phyloP scores from a whole-genome alignment of 1,140 invertebrate species.

The Delia radicum region DNA sequence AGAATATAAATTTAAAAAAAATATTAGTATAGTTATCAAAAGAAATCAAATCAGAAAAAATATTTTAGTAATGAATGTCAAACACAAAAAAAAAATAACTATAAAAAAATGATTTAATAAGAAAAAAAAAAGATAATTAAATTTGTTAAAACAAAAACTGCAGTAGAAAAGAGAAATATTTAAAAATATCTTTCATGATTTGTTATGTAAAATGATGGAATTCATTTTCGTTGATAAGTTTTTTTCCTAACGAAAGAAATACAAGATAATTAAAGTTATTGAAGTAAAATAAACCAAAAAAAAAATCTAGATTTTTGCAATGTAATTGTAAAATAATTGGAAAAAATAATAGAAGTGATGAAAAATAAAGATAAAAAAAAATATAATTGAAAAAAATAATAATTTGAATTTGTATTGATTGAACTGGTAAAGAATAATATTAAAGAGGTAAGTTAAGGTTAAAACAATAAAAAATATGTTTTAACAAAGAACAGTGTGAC shows the following conservation, averaged over 20 bases:
- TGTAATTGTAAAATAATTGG: conserved; percentile 17
- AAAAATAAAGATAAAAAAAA: neutral
- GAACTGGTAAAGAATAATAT: too few relatives aligned
- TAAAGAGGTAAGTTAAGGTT: neutral
- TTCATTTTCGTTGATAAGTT: neutral
- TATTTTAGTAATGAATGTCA: conserved; percentile 19
- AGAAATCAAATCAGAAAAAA: neutral
- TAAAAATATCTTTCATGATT: neutral
- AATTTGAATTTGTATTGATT: too few relatives aligned
- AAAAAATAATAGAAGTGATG: conserved; percentile 1
- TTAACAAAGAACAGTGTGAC: too few relatives aligned
- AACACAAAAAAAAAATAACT: neutral
- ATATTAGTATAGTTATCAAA: neutral
- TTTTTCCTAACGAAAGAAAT: neutral
- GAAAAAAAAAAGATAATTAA: neutral
- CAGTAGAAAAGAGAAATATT: neutral
- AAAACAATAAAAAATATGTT: too few relatives aligned
- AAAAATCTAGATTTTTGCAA: neutral
- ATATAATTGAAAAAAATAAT: neutral
- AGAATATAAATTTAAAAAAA: neutral
- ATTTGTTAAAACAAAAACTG: neutral
- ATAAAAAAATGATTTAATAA: conserved; percentile 5
- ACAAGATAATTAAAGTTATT: neutral
- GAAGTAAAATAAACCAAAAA: neutral
- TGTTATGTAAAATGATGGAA: neutral